These are phyloP conservation scores for Embidobia sp. DNA, from an alignment of 2,888 invertebrate species.

Conservation along the genomic window DNA sequence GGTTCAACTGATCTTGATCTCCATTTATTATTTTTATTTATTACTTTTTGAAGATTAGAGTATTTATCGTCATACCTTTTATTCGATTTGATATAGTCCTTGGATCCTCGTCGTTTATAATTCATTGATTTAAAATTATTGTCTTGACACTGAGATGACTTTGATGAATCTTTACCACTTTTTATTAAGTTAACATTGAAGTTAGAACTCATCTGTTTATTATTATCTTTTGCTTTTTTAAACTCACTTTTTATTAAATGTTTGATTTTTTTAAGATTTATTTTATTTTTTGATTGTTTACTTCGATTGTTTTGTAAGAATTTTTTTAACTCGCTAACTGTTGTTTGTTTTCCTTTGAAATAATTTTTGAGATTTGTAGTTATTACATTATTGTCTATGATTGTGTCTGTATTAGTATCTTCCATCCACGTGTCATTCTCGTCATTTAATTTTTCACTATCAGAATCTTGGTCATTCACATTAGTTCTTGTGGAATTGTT, in stretches of 20 bases:
- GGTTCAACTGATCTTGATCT: conserved; percentile 66
- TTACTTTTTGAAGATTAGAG: conserved; percentile 24
- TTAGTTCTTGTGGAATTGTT: conserved; percentile 70
- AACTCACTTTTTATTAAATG: conserved; percentile 29
- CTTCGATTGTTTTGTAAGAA: conserved; percentile 7
- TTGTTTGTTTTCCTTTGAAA: conserved; percentile 28
- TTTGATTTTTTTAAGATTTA: conserved; percentile 36
- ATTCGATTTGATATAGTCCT: conserved; percentile 5
- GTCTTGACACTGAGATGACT: conserved; percentile 19
- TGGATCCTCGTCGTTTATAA: conserved; percentile 23
- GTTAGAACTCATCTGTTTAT: conserved; percentile 7
- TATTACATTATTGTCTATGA: conserved; percentile 41
- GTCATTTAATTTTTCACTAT: conserved; percentile 71
- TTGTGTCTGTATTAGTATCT: conserved; percentile 67
- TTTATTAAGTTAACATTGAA: neutral
- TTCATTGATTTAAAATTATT: conserved; percentile 10
- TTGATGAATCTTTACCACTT: conserved; percentile 31
- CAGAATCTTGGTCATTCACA: conserved; percentile 69
- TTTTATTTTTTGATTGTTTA: conserved; percentile 18
- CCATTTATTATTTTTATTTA: conserved; percentile 33
- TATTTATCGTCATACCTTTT: neutral
- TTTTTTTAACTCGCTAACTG: conserved; percentile 15
- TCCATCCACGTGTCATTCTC: conserved; percentile 74
- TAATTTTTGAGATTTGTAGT: conserved; percentile 21
- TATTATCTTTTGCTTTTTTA: neutral